Base-by-base conservation (phyloP, 2,113 vertebrate genomes). In the Hyaena hyaena region DNA sequence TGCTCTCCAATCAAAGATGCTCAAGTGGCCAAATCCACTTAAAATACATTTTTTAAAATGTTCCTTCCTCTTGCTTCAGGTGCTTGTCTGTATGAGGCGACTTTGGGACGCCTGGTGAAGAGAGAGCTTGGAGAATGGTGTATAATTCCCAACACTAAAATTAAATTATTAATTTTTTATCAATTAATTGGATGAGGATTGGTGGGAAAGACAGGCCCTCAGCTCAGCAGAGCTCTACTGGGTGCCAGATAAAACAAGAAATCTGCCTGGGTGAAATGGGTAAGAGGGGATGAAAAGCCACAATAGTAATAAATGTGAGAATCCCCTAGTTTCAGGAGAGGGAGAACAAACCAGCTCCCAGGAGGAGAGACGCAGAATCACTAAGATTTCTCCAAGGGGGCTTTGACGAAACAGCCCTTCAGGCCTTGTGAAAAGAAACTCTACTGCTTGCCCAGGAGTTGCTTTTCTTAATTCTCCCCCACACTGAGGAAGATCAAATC, bases 161-260 rank as follows among this genome's bases (percentile, higher is more conserved):
- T 98, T 97, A 98, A 97, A 98, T 97, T 97, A 98, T 97, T 97
- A 96, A 97, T 97, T 96, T 97, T 97, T 97, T 89, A 98, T 97
- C 97, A 98, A 98, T 98, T 98, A 98, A 98, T 97, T 96, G 97
- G 97, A 98, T 69, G 82, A 96, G 89, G 91, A 96, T 93, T 71
- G 63, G 91, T 94, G 86, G 87, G 76, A 90, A 83, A 96, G 84
- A 85, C 28, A 91, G 96, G 82, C 88, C 45, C 97, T 93, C 45
- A 35, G 76, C 93, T 97, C 96, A 71, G 55, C 96, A 79, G 94
- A 96, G 88, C 97, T 98, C 97, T 92, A 87, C 77, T 96, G 97
- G 97, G 90, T 98, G 45, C 90, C 94, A 87, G 93, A 93, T 96
- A 83, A 97, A 96, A 95, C 95, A 98, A 95, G 88, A 94, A 97